phyloP scores from a whole-genome alignment of 2,113 vertebrate species.

The Falcunculus frontatus region DNA sequence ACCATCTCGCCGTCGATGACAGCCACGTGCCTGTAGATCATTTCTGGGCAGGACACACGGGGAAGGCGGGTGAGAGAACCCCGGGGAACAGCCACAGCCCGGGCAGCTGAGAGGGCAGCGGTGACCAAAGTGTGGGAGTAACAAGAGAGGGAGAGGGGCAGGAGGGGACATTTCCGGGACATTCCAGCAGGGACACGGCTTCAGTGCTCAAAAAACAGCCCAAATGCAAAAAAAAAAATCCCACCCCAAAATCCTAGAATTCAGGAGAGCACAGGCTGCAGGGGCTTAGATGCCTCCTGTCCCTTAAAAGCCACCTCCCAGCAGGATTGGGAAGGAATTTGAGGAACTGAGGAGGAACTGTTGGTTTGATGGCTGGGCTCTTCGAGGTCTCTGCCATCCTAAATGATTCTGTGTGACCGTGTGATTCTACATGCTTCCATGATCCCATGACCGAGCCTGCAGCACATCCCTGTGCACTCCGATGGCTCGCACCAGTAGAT shows the following conservation, averaged over 20 bases:
- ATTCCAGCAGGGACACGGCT: background rate
- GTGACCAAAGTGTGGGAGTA: background rate
- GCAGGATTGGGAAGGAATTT: background rate
- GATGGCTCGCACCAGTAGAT: fast-evolving
- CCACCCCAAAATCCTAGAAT: background rate
- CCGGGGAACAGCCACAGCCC: background rate
- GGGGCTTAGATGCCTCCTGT: background rate
- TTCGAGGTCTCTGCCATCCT: background rate
- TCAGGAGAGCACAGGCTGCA: background rate
- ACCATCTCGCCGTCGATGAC: slow-evolving; percentile 74
- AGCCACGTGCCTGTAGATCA: slow-evolving; percentile 77
- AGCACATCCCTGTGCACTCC: fast-evolving
- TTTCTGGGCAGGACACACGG: slow-evolving; percentile 62
- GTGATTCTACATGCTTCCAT: background rate
- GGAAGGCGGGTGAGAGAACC: background rate
- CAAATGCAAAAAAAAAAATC: background rate
- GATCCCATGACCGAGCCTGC: background rate
- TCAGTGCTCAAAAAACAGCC: background rate
- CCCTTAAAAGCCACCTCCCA: background rate
- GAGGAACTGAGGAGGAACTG: background rate
- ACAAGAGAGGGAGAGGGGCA: background rate
- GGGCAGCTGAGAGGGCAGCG: fast-evolving
- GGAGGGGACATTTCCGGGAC: background rate
- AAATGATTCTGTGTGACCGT: background rate
- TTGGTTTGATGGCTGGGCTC: background rate